Conservation (phyloP, 2,113 vertebrate species). For the human (Homo sapiens) region GRCh38 chr16:18868501-18869000, state of each 20-base stretch:
- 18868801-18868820: not conserved
- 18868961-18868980: not conserved
- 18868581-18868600: constrained; percentile 98
- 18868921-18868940: not conserved
- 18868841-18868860: not conserved
- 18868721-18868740: constrained; percentile 74
- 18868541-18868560: constrained; percentile 97
- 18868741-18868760: not conserved
- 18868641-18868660: constrained; percentile 94
- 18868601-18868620: constrained; percentile 94
- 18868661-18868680: constrained; percentile 96
- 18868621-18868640: constrained; percentile 95
- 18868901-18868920: not conserved
- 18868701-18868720: constrained; percentile 98
- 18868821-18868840: not conserved
- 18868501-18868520: constrained; percentile 50
- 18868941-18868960: constrained; percentile 8
- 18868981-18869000: not conserved
- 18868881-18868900: not conserved
- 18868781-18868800: not conserved
- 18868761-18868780: not conserved
- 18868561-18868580: constrained; percentile 99
- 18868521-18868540: constrained; percentile 98
- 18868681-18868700: constrained; percentile 94
- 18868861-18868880: not conserved